Evolutionary conservation across 2,888 invertebrate genomes (phyloP).

Genomic region (Torymus aiolomorphi): DNA sequence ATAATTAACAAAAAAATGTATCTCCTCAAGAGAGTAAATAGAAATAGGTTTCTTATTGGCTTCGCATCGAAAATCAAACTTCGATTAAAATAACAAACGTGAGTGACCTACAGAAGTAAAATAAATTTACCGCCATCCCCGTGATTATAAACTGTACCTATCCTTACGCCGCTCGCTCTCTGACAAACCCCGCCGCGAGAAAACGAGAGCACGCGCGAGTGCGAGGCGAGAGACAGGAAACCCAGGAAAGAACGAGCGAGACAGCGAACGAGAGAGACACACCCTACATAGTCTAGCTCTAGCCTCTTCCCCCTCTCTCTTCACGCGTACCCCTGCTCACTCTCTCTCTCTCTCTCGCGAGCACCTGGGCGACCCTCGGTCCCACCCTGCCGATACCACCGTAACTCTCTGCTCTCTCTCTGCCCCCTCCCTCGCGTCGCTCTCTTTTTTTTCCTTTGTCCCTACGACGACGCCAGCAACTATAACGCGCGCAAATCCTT

Average conservation of each 20-base stretch:
- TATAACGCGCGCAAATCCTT: constrained; percentile 39
- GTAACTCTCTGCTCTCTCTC: constrained; percentile 50
- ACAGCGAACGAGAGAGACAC: constrained; percentile 5
- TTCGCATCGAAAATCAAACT: no score
- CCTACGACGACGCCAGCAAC: background rate
- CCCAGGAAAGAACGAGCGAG: background rate
- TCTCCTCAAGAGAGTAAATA: no score
- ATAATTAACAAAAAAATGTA: no score
- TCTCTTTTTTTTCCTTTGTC: constrained; percentile 30
- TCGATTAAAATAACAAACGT: no score
- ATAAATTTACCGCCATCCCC: no score
- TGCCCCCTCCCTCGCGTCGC: background rate
- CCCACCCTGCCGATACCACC: constrained; percentile 63
- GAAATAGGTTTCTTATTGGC: no score
- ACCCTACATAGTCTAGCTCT: constrained; percentile 9
- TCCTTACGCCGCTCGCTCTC: no score
- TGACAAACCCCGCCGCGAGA: background rate
- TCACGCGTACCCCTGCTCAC: constrained; percentile 58
- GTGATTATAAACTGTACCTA: no score
- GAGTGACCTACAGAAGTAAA: no score
- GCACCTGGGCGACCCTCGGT: constrained; percentile 68
- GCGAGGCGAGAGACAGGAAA: constrained; percentile 16
- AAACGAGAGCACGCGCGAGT: constrained; percentile 23
- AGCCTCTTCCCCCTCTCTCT: constrained; percentile 20
- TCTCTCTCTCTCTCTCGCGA: constrained; percentile 57